Base-by-base conservation (phyloP, 2,113 vertebrate genomes). In the Hemiscyllium ocellatum region DNA sequence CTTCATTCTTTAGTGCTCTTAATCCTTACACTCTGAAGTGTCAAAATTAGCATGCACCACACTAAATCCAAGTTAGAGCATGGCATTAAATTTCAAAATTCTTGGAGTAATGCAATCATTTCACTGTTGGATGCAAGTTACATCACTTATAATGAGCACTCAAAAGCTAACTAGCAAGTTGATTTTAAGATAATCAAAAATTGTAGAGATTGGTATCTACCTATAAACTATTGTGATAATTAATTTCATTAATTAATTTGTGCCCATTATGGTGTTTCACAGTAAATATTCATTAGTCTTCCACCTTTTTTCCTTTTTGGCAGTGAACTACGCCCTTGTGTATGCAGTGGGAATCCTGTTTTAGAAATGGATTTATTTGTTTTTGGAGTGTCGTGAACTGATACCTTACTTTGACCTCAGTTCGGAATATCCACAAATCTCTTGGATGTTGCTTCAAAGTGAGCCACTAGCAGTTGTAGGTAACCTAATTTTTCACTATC, bases 101-200 rank as follows among this genome's bases (percentile, higher is more conserved):
- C 87, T 90, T 90, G 50, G 52, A 90, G 87, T 90, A 90, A 90
- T 90, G 61, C 52, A 90, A 90, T 90, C 61, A 52, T 33, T 90
- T 90, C 87, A 33, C 87, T 90, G 52, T 90, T 52, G 50, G 87
- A 90, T 33, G 87, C 26, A 90, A 61, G 87, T n/a, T 61, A 90
- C n/a, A 52, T 90, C 26, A 61, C 29, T 90, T 90, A 61, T 90
- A 90, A 90, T 61, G 52, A 90, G 24, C 50, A 90, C 26, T 61
- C 52, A 33, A 90, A 33, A 90, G 26, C 52, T 17, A 61, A 65
- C 29, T 61, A 26, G 86, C 29, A 52, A 89, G 50, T 10, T 17
- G 26, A 89, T 89, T 89, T 72, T 7, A 72, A 26, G 29, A 56
- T 29, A 61, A 89, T 89, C 52, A 15, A 89, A 89, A 56, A 29